Evolutionary conservation across 1,140 invertebrate species (phyloP), one percentile per base, ranked within the genome.

Genomic region (Orius laevigatus): DNA sequence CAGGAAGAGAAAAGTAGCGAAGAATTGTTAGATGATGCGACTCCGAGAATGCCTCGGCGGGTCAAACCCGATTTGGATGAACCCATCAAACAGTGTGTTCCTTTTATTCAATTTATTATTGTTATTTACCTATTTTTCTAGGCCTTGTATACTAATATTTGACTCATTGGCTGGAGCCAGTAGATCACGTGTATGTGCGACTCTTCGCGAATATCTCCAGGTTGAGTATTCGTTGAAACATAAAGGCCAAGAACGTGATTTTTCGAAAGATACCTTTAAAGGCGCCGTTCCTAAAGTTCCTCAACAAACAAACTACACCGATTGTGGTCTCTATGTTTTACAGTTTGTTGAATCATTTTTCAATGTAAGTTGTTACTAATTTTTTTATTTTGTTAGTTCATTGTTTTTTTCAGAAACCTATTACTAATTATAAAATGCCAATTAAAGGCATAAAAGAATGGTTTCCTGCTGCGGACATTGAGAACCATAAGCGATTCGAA

Each of bases 281-380:
- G 89, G 89, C 2, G 74, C 76, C 43, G 77, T 74, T 58, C 83
- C 86, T 0, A 87, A 85, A 70, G 86, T 94, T 50, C 93, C 93
- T 14, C 90, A 95, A 61, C 95, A 98, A 69, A 89, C 80, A 51
- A 98, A 98, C 70, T 92, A 82, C 62, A 89, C 83, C 34, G 95
- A 98, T 66, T 98, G 95, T 70, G 95, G 95, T 2, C 69, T 97
- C 5, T 98, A 89, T 67, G 68, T 97, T 35, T 69, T 98, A 31
- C 89, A 97, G 63, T 98, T 94, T 73, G 89, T 90, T 3, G 91
- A 98, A 69, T 80, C 79, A 48, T 98, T 98, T 70, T 94, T 97
- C 61, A 73, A 75, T 66, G 79, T 79, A 65, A 64, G 54, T 4
- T 34, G 33, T 34, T 34, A 34, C 33, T 12, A 38, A n/a, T 4